Evolutionary conservation across 2,797 vertebrate species (phyloP).

Genomic region (Rhinophrynus dorsalis): DNA sequence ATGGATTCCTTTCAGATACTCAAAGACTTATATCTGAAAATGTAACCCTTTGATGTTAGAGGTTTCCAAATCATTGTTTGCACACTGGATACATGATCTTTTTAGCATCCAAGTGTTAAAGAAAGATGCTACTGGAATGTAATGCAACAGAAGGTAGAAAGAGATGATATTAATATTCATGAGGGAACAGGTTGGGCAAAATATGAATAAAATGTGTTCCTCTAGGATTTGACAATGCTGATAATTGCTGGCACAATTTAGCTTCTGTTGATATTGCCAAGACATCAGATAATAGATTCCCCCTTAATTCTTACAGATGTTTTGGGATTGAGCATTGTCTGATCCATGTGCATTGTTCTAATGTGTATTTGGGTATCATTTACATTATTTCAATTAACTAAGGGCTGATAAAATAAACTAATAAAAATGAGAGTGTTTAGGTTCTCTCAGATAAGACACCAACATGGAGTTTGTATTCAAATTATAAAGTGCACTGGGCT

Average conservation of each 20-base stretch:
- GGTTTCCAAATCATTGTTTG: too few species aligned
- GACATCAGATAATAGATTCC: constrained; percentile 24
- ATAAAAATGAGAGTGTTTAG: neutral
- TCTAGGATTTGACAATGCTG: constrained; percentile 13
- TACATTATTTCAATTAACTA: constrained; percentile 13
- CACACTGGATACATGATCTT: too few species aligned
- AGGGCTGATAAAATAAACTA: neutral
- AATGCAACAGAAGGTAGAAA: constrained; percentile 6
- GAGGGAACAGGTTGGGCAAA: neutral
- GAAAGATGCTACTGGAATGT: neutral
- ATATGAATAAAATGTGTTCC: constrained; percentile 11
- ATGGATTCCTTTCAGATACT: too few species aligned
- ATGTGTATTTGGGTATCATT: constrained; percentile 10
- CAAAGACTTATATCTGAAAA: too few species aligned
- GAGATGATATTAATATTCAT: constrained; percentile 29
- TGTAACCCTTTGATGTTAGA: too few species aligned
- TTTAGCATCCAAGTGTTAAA: neutral
- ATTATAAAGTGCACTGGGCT: too few species aligned
- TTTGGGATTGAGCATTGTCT: constrained; percentile 25
- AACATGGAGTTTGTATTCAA: too few species aligned
- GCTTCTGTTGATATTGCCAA: constrained; percentile 13
- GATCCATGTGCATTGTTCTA: constrained; percentile 2
- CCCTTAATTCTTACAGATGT: constrained; percentile 37
- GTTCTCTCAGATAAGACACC: neutral
- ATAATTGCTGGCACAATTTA: constrained; percentile 21